phyloP scores from a whole-genome alignment of 2,797 vertebrate genomes.

The Silurus aristotelis region DNA sequence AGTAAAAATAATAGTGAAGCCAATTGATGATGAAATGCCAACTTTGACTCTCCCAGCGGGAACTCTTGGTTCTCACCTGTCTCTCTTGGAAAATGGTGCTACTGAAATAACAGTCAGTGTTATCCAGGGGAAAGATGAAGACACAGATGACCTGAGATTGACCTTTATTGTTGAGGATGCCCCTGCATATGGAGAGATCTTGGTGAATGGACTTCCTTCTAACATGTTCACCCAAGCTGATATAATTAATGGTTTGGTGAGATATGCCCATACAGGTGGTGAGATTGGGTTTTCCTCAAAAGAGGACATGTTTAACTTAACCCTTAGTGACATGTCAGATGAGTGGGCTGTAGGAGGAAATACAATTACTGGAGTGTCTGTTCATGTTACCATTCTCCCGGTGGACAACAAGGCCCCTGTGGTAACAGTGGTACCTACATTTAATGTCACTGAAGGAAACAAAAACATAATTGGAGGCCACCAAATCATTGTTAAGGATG shows the following conservation, averaged over 20 bases:
- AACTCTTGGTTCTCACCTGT: constrained; percentile 84
- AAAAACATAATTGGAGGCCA: constrained; percentile 77
- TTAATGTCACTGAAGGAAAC: constrained; percentile 83
- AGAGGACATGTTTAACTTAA: constrained; percentile 88
- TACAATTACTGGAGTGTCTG: constrained; percentile 80
- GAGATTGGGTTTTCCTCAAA: constrained; percentile 85
- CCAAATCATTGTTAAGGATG: constrained; percentile 82
- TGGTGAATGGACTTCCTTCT: constrained; percentile 81
- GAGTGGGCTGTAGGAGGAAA: constrained; percentile 85
- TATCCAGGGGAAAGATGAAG: constrained; percentile 83
- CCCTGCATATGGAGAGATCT: constrained; percentile 81
- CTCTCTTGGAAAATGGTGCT: constrained; percentile 89
- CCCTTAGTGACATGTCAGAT: constrained; percentile 87
- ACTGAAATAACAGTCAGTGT: constrained; percentile 87
- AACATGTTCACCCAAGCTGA: constrained; percentile 88
- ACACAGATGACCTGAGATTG: constrained; percentile 86
- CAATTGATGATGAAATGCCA: constrained; percentile 82
- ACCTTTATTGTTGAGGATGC: constrained; percentile 87
- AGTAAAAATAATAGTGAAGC: constrained; percentile 82
- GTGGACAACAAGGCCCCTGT: constrained; percentile 89
- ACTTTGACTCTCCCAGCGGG: constrained; percentile 75
- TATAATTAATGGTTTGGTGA: constrained; percentile 85
- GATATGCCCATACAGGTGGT: constrained; percentile 86
- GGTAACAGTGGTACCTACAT: constrained; percentile 78
- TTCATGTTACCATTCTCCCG: constrained; percentile 87